Conservation (phyloP, 1,140 invertebrate genomes). For the Calycopis cecrops region DNA sequence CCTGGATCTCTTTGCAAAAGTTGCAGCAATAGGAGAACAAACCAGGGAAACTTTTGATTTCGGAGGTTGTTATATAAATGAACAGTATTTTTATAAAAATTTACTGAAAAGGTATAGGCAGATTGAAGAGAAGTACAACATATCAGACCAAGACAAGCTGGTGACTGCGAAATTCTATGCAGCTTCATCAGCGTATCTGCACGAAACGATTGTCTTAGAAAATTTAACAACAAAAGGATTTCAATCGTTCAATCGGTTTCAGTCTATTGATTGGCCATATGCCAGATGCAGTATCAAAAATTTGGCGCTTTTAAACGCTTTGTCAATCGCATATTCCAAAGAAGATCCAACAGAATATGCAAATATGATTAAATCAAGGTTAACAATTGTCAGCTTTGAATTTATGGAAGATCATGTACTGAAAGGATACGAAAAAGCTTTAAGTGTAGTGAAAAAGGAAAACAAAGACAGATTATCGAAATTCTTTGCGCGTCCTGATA, state of each 20-base stretch:
- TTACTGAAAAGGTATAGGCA: slow-evolving; percentile 21
- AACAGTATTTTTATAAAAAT: slow-evolving; percentile 31
- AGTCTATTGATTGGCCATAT: slow-evolving; percentile 38
- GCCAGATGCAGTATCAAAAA: slow-evolving; percentile 27
- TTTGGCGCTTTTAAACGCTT: slow-evolving; percentile 41
- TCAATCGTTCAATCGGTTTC: slow-evolving; percentile 31
- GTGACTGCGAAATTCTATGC: slow-evolving; percentile 31
- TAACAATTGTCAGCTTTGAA: neutral
- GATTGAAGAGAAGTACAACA: slow-evolving; percentile 25
- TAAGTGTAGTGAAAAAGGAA: slow-evolving; percentile 13
- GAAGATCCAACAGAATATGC: slow-evolving; percentile 30
- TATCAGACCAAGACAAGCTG: slow-evolving; percentile 17
- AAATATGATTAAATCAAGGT: neutral
- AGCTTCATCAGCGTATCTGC: slow-evolving; percentile 15
- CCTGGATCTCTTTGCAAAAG: slow-evolving; percentile 36
- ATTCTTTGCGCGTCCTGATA: slow-evolving; percentile 12
- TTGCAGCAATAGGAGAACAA: slow-evolving; percentile 26
- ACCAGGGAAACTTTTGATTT: slow-evolving; percentile 12
- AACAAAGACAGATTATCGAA: slow-evolving; percentile 26
- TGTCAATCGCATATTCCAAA: slow-evolving; percentile 32
- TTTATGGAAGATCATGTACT: neutral
- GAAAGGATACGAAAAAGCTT: slow-evolving; percentile 1
- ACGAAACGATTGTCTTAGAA: slow-evolving; percentile 39
- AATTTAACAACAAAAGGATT: slow-evolving; percentile 31
- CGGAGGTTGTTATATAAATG: slow-evolving; percentile 22